These are phyloP conservation scores for Ceratina australensis DNA, from an alignment of 1,140 invertebrate genomes.

Conservation along the genomic window DNA sequence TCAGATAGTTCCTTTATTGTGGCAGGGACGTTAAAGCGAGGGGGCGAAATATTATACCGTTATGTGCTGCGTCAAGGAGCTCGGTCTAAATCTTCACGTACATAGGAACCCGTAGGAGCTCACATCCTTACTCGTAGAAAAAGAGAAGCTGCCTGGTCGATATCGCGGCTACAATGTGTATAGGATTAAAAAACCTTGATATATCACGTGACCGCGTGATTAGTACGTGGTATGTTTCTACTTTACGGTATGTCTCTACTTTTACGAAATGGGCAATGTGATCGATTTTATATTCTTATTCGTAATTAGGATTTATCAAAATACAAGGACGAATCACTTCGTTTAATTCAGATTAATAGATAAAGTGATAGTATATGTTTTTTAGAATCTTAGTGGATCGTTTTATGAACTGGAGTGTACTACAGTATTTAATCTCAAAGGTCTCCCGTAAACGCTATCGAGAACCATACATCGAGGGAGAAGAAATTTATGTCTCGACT, in stretches of 20 bases:
- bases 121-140: conserved; percentile 39
- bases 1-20: conserved; percentile 22
- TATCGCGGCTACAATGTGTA: conserved; percentile 19
- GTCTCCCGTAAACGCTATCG: conserved; percentile 18
- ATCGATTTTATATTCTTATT: no score
- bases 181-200: conserved; percentile 34
- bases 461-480: conserved; percentile 6
- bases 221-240: not conserved
- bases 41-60: conserved; percentile 36
- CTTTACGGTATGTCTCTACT: no score
- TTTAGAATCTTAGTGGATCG: no score
- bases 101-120: conserved; percentile 31
- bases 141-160: conserved; percentile 26
- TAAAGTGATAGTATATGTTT: no score
- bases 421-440: conserved; percentile 26
- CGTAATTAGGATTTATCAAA: no score
- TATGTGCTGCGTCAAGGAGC: conserved; percentile 23
- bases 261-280: no score
- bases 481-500: conserved; percentile 13
- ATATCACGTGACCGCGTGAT: no score
- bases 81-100: conserved; percentile 7
- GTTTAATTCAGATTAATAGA: no score
- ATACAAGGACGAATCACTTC: no score
- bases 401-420: no score
- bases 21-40: not conserved